Base-by-base conservation (phyloP, 1,140 invertebrate genomes). In the Magallana ariakensis region DNA sequence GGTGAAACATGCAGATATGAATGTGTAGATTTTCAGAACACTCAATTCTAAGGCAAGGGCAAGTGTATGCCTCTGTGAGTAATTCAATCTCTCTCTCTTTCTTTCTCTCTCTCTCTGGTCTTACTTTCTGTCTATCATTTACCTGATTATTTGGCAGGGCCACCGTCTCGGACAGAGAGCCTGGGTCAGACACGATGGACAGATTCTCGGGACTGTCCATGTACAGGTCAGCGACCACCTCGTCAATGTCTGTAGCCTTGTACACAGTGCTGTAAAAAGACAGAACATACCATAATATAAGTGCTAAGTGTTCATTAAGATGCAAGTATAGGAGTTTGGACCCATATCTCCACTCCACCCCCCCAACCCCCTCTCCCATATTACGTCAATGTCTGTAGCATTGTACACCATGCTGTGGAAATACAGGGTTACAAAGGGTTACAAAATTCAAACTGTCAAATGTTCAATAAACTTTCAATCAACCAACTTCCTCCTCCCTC, bases 81-180 rank as follows among this genome's bases (percentile, higher is more conserved):
- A 7, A 7, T 16, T 62, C 16, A 16, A 9, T 62, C 62, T 19
- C 3, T 46, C 19, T 70, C 26, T 70, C 10, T 70, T n/a, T n/a
- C n/a, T n/a, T n/a, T n/a, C n/a, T 62, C 62, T 19, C 3, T 46
- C 19, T 70, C 26, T 70, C 10, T 70, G 7, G 16, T 22, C 19
- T 11, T 9, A 22, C 7, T 70, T 8, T 10, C 33, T 46, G 33
- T 46, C 33, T 46, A 22, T 70, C 11, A 11, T 70, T 95, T 94
- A 97, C 96, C 96, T 97, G 96, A 95, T 96, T 96, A 92, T 98
- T 98, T 80, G 98, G 98, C 90, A 99, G 96, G 70, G 97, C 97
- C 92, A 99, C 97, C 94, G 97, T 98, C 87, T 94, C 93, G 11
- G 56, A 86, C 3, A 88, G 87, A 22, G 90, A 85, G 11, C 87